A percentile compares a stretch with the other conserved stretches of the same genome.
Conservation (phyloP, 2,888 invertebrate genomes). For the Cryptophagus acutangulus region DNA sequence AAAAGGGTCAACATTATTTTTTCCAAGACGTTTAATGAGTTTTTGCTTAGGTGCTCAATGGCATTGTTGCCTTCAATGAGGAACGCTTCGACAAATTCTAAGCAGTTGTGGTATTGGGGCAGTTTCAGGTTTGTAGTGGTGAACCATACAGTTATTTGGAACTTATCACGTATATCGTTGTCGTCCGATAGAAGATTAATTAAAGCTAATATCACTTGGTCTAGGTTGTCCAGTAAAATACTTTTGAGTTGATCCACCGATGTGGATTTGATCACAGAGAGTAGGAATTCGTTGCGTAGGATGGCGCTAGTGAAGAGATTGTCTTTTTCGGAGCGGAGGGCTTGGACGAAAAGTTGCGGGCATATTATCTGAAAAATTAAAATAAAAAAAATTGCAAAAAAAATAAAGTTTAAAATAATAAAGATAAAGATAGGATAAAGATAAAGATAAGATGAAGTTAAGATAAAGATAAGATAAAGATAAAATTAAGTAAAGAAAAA, state of each 20-base stretch:
- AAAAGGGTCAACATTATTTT: conserved; percentile 37
- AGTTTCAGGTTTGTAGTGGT: conserved; percentile 37
- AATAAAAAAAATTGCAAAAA: conserved; percentile 8
- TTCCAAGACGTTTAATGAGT: conserved; percentile 32
- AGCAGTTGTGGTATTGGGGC: conserved; percentile 38
- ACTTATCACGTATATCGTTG: conserved; percentile 21
- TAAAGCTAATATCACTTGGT: conserved; percentile 38
- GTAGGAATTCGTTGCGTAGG: conserved; percentile 29
- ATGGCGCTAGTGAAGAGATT: conserved; percentile 33
- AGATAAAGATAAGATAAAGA: background rate
- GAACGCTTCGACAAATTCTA: conserved; percentile 24
- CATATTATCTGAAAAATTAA: conserved; percentile 27
- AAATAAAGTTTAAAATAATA: conserved; percentile 3
- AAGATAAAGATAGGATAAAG: too few relatives aligned
- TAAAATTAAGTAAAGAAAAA: background rate
- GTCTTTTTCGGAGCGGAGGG: conserved; percentile 32
- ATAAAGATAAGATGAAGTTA: background rate
- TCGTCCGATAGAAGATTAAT: conserved; percentile 42
- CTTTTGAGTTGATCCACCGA: conserved; percentile 30
- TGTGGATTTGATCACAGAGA: conserved; percentile 34
- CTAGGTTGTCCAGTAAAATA: conserved; percentile 26
- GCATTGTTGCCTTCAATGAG: conserved; percentile 17
- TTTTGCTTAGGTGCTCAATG: conserved; percentile 19
- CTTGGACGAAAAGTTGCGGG: conserved; percentile 28
- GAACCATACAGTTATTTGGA: conserved; percentile 33